Conservation (phyloP, 2,797 vertebrate genomes). For the Octomys mimax region DNA sequence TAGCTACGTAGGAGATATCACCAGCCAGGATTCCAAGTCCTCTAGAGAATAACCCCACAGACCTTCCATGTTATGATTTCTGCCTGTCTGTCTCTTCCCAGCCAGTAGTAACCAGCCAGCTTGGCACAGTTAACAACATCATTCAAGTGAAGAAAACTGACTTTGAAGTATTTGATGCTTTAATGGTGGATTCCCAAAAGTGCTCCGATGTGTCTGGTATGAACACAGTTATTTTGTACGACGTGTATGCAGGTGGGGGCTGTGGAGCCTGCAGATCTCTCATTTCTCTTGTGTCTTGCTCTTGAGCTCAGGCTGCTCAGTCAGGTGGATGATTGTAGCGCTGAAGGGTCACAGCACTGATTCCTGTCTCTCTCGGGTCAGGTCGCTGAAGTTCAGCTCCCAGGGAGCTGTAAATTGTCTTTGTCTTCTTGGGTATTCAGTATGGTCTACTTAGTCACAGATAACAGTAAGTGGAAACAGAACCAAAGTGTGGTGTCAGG, state of each 20-base stretch:
- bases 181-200: constrained; percentile 97
- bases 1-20: neutral
- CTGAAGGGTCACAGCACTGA: neutral
- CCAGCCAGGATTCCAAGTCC: neutral
- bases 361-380: constrained; percentile 5
- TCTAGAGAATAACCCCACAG: constrained; percentile 1
- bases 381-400: neutral
- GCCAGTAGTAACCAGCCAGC: constrained; percentile 95
- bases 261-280: neutral
- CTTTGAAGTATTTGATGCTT: constrained; percentile 98
- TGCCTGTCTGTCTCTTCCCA: constrained; percentile 86
- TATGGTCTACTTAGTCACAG: neutral
- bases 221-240: constrained; percentile 77
- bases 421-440: neutral
- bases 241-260: constrained; percentile 32
- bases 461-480: neutral
- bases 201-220: constrained; percentile 95
- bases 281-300: constrained; percentile 29
- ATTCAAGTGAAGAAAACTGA: constrained; percentile 97
- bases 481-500: neutral
- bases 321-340: neutral
- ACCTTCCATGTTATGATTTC: constrained; percentile 62
- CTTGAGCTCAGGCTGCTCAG: neutral
- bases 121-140: constrained; percentile 96
- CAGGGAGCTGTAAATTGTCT: neutral